phyloP scores from a whole-genome alignment of 2,888 invertebrate genomes.

The Pandemis corylana region DNA sequence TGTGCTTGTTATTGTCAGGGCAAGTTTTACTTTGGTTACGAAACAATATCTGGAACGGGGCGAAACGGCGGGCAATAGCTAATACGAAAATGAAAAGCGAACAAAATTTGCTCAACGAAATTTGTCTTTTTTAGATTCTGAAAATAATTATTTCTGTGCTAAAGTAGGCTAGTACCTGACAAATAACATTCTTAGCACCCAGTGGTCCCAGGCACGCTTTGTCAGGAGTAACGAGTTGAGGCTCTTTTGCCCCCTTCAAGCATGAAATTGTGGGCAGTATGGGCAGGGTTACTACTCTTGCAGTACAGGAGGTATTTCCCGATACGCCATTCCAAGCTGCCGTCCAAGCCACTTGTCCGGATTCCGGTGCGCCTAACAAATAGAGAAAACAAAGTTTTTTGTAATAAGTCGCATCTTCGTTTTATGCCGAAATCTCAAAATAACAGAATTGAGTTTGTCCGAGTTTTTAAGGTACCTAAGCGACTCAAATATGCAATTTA shows the following conservation, averaged over 20 bases:
- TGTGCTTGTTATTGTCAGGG: no score
- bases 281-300: constrained; percentile 81
- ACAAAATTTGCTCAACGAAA: no score
- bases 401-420: no score
- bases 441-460: no score
- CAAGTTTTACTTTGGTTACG: no score
- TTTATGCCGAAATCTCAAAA: no score
- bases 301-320: constrained; percentile 78
- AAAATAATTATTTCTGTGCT: neutral
- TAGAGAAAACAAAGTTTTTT: neutral
- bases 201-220: constrained; percentile 84
- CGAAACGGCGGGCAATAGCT: no score
- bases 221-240: constrained; percentile 68
- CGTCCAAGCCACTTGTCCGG: constrained; percentile 62
- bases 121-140: no score
- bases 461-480: no score
- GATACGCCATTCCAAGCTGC: constrained; percentile 67
- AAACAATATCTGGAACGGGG: no score
- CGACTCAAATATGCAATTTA: no score
- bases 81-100: no score
- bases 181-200: constrained; percentile 76
- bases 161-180: constrained; percentile 67
- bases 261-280: constrained; percentile 76
- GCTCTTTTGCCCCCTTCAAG: constrained; percentile 60
- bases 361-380: constrained; percentile 43